Evolutionary conservation across 2,113 vertebrate species (phyloP).

Genomic region (Todiramphus chloris): DNA sequence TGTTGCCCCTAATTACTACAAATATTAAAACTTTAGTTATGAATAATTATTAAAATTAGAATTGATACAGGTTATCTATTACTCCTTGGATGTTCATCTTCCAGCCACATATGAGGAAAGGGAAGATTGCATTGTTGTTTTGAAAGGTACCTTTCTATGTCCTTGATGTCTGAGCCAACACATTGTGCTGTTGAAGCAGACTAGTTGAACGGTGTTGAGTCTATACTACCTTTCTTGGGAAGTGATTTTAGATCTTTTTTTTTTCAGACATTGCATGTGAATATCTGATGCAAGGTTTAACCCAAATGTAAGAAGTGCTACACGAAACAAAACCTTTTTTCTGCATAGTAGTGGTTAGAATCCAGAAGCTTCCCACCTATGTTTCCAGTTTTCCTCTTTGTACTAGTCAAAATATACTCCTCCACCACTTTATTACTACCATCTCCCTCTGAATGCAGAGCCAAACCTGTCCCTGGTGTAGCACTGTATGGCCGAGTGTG

Average conservation of each 20-base stretch:
- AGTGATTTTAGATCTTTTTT: not conserved
- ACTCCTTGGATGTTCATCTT: not conserved
- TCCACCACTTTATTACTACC: not conserved
- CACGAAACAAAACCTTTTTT: not conserved
- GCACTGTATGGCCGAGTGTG: not conserved
- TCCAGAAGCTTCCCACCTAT: slow-evolving; percentile 41
- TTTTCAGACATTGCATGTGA: not conserved
- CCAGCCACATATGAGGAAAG: not conserved
- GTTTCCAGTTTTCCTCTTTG: not conserved
- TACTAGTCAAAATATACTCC: not conserved
- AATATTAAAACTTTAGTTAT: not conserved
- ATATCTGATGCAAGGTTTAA: not conserved
- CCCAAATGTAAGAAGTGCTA: not conserved
- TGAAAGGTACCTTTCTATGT: not conserved
- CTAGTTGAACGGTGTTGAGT: not conserved
- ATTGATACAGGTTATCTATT: not conserved
- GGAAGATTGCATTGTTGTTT: not conserved
- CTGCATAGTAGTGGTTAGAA: not conserved
- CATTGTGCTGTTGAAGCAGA: not conserved
- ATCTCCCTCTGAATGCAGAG: not conserved
- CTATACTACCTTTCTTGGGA: not conserved
- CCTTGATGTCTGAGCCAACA: not conserved
- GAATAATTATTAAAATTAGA: not conserved
- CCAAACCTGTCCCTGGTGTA: not conserved
- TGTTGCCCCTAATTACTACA: not conserved